A percentile compares a stretch with the other conserved stretches of the same genome.
Conservation (phyloP, 2,888 invertebrate species). For the Caenorhabditis becei region DNA sequence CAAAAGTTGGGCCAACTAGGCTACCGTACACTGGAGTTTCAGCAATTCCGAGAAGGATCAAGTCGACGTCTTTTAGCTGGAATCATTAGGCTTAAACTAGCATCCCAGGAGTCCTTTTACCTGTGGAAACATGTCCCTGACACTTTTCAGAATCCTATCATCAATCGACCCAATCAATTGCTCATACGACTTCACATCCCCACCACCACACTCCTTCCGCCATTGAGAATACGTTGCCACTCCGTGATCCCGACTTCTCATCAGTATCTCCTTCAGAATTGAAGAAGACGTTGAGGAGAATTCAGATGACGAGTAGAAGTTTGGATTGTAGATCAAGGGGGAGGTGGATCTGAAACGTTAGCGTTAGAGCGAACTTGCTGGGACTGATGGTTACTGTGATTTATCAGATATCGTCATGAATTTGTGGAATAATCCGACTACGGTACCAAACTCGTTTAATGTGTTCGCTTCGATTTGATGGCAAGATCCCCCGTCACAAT, state of each 20-base stretch:
- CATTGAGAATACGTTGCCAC: conserved; percentile 61
- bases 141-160: conserved; percentile 18
- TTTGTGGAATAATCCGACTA: conserved; percentile 75
- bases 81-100: too few species aligned
- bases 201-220: conserved; percentile 67
- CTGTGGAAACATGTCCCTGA: conserved; percentile 37
- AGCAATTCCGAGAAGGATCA: conserved; percentile 73
- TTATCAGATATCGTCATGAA: conserved; percentile 37
- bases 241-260: conserved; percentile 71
- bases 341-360: neutral
- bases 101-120: too few species aligned
- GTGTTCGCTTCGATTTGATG: conserved; percentile 87
- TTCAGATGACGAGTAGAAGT: conserved; percentile 7
- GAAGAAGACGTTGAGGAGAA: conserved; percentile 11
- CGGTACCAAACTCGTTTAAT: conserved; percentile 89
- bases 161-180: conserved; percentile 37
- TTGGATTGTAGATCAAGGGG: conserved; percentile 18
- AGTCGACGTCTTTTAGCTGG: conserved; percentile 54
- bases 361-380: neutral
- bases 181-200: conserved; percentile 35
- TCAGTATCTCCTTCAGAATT: conserved; percentile 35
- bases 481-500: conserved; percentile 36
- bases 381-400: neutral
- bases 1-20: conserved; percentile 78
- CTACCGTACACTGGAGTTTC: conserved; percentile 78